phyloP scores from a whole-genome alignment of 2,888 invertebrate genomes.

The Cephus pygmeus region DNA sequence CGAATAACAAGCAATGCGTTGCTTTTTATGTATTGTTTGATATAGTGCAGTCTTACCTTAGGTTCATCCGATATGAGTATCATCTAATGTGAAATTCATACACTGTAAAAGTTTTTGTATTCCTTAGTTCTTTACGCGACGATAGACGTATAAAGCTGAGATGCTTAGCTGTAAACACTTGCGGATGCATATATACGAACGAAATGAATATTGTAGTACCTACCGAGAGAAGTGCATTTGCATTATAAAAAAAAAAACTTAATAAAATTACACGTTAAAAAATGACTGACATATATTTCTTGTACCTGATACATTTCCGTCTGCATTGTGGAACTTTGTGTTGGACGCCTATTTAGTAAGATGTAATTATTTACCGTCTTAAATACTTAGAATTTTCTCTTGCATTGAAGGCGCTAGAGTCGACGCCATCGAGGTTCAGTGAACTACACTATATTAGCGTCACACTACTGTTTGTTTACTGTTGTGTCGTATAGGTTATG shows the following conservation, averaged over 20 bases:
- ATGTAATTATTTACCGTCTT: neutral
- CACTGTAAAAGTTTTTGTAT: constrained; percentile 30
- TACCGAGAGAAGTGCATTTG: constrained; percentile 29
- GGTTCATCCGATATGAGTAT: neutral
- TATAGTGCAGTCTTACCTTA: neutral
- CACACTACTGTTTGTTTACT: neutral
- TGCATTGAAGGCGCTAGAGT: neutral
- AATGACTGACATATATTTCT: neutral
- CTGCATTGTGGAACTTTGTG: neutral
- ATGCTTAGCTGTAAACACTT: constrained; percentile 34
- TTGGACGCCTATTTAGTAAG: neutral
- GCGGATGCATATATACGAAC: constrained; percentile 33
- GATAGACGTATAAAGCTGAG: constrained; percentile 10
- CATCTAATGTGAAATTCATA: constrained; percentile 39
- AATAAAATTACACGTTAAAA: constrained; percentile 19
- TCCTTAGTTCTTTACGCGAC: neutral
- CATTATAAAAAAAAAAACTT: constrained; percentile 28
- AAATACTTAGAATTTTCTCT: neutral
- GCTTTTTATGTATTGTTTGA: neutral
- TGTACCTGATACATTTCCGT: neutral
- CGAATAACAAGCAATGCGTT: neutral
- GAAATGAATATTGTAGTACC: constrained; percentile 25
- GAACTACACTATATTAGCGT: neutral
- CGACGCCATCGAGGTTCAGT: neutral
- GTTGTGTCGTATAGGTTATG: neutral